Percentiles rank a stretch among this genome's conserved stretches.
phyloP scores from a whole-genome alignment of 1,140 invertebrate species.

The Goniozus legneri region DNA sequence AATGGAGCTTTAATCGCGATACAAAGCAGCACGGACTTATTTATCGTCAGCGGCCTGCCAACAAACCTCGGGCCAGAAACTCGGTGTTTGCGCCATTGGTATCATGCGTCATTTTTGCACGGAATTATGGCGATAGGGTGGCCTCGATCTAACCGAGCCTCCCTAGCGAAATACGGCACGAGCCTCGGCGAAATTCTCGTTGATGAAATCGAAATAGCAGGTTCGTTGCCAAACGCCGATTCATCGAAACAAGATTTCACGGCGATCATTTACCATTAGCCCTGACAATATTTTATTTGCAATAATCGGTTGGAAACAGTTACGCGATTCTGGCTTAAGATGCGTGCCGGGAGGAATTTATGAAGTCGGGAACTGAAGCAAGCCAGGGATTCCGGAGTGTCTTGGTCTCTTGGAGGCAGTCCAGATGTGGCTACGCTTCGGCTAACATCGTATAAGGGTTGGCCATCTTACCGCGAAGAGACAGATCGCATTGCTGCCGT shows the following conservation, averaged over 20 bases:
- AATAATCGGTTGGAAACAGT: constrained; percentile 51
- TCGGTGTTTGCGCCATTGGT: not conserved
- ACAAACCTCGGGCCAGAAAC: constrained; percentile 28
- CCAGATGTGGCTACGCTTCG: constrained; percentile 37
- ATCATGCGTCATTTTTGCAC: constrained; percentile 3
- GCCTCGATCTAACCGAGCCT: not conserved
- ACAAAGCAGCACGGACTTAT: constrained; percentile 42
- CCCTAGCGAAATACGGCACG: not conserved
- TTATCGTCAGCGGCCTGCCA: constrained; percentile 42
- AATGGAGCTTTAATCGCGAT: constrained; percentile 52
- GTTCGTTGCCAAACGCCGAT: not conserved
- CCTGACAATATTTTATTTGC: constrained; percentile 47
- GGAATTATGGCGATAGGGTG: not conserved
- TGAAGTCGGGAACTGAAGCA: constrained; percentile 35
- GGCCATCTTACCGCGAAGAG: constrained; percentile 43
- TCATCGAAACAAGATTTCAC: not conserved
- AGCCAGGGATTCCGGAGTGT: constrained; percentile 38
- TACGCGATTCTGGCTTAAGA: constrained; percentile 36
- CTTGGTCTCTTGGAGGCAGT: constrained; percentile 45
- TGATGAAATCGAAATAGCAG: not conserved
- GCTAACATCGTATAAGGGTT: constrained; percentile 31
- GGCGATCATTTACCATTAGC: constrained; percentile 43
- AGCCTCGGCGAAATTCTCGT: not conserved
- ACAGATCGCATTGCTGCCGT: constrained; percentile 37
- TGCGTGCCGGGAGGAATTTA: constrained; percentile 35